phyloP scores from a whole-genome alignment of 2,888 invertebrate species.

The Agrenia bidenticulata region DNA sequence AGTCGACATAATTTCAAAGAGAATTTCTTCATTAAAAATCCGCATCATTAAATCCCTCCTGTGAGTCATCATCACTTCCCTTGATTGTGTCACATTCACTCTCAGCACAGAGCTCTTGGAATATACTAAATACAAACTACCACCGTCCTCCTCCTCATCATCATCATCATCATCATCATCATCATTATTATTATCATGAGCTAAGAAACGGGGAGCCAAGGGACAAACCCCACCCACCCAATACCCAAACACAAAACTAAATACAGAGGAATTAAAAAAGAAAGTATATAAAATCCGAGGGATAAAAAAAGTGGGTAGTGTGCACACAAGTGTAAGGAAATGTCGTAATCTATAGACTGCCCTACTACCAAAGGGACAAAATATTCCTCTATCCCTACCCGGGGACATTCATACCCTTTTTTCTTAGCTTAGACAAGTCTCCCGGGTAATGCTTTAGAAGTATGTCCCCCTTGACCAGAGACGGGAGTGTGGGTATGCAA shows the following conservation, averaged over 20 bases:
- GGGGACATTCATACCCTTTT: not conserved
- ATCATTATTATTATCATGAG: no score
- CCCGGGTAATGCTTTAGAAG: no score
- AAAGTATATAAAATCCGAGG: not conserved
- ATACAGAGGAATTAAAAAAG: not conserved
- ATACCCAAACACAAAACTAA: not conserved
- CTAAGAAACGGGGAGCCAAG: no score
- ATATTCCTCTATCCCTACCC: no score
- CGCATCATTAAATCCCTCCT: conserved; percentile 17
- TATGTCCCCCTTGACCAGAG: no score
- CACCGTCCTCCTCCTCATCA: conserved; percentile 13
- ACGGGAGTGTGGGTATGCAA: no score
- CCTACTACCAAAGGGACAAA: no score
- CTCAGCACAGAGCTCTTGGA: no score
- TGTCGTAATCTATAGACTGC: not conserved
- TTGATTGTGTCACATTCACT: conserved; percentile 7
- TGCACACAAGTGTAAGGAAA: conserved; percentile 9
- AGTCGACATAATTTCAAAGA: not conserved
- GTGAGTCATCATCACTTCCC: conserved; percentile 5
- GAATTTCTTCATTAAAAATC: conserved; percentile 18
- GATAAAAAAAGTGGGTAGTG: not conserved
- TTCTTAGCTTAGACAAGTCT: no score
- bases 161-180: not conserved
- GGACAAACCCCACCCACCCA: not conserved
- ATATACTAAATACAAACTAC: no score